phyloP scores from a whole-genome alignment of 2,888 invertebrate genomes.

The Timandra comae region DNA sequence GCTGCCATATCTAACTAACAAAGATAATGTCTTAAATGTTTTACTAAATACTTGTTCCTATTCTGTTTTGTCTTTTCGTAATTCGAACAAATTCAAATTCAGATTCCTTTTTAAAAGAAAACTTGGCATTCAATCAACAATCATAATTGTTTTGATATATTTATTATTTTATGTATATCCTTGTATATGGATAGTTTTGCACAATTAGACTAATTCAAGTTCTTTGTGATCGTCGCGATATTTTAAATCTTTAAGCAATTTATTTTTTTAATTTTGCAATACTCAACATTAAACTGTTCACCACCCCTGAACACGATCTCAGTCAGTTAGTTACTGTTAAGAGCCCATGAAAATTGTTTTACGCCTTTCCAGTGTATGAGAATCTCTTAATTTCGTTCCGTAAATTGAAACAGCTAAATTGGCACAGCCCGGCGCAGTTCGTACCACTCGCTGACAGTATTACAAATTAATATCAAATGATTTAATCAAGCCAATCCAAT shows the following conservation, averaged over 20 bases:
- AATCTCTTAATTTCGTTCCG: slow-evolving; percentile 56
- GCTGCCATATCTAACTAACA: slow-evolving; percentile 27
- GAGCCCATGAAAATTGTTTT: slow-evolving; percentile 68
- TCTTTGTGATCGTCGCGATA: too few species aligned
- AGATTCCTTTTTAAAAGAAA: neutral
- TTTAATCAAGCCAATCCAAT: slow-evolving; percentile 14
- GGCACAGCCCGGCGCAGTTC: slow-evolving; percentile 5
- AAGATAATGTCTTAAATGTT: neutral
- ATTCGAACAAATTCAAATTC: neutral
- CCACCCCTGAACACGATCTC: slow-evolving; percentile 38
- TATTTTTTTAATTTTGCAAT: too few species aligned
- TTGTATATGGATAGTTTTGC: too few species aligned
- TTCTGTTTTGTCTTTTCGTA: too few species aligned
- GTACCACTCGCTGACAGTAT: slow-evolving; percentile 7
- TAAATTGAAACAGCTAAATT: slow-evolving; percentile 47
- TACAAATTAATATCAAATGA: slow-evolving; percentile 20
- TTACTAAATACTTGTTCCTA: neutral
- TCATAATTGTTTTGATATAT: neutral
- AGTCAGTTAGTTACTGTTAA: slow-evolving; percentile 55
- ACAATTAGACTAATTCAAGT: too few species aligned
- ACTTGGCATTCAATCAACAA: neutral
- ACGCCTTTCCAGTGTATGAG: slow-evolving; percentile 69
- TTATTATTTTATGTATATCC: too few species aligned
- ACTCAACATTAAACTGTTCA: too few species aligned
- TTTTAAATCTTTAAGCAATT: too few species aligned